Conservation (phyloP, 2,113 vertebrate species). For the Varanus komodoensis region DNA sequence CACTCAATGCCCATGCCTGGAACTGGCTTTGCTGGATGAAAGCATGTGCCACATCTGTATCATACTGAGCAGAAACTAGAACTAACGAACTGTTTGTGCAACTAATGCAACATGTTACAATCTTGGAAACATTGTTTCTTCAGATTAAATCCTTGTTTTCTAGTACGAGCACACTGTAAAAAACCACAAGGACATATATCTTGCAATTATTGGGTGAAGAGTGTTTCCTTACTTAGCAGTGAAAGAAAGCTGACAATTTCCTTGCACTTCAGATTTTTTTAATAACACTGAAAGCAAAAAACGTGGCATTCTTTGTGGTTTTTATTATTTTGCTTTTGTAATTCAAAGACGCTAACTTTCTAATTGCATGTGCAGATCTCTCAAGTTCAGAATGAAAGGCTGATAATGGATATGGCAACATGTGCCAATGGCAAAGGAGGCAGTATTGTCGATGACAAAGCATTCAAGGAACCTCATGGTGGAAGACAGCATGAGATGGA, state of each 20-base stretch:
- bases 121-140: neutral
- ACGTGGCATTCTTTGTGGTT: neutral
- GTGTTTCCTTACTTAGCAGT: neutral
- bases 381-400: neutral
- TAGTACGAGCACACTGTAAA: neutral
- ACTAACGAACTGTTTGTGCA: neutral
- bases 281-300: neutral
- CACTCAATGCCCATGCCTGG: neutral
- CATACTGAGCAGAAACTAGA: neutral
- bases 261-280: neutral
- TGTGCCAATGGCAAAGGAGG: slow-evolving; percentile 17
- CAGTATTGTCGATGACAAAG: slow-evolving; percentile 42
- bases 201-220: neutral
- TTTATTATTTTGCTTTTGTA: neutral
- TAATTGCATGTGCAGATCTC: slow-evolving; percentile 46
- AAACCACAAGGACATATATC: neutral
- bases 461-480: neutral
- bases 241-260: neutral
- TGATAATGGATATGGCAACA: neutral
- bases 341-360: slow-evolving; percentile 9
- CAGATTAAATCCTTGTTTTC: neutral
- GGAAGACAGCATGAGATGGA: slow-evolving; percentile 49
- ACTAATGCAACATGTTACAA: neutral
- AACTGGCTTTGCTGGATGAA: neutral
- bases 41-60: neutral